Percentiles rank a stretch among this genome's conserved stretches.
These are phyloP conservation scores for Drosophila bipectinata DNA, from an alignment of 1,140 invertebrate species.

Conservation along the genomic window DNA sequence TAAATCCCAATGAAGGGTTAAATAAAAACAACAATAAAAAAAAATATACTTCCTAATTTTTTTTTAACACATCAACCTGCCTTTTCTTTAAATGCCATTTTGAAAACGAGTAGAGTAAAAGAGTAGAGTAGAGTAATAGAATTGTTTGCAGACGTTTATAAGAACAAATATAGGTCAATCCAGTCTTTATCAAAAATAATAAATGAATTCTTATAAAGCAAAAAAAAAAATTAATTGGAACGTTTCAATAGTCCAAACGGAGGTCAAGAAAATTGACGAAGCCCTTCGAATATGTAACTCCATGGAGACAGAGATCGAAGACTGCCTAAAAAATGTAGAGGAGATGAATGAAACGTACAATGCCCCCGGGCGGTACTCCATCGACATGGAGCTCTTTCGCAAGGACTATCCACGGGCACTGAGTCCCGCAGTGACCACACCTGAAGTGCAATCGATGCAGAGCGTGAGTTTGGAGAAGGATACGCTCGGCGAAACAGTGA, in stretches of 20 bases:
- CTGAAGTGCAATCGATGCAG: not conserved
- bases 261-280: slow-evolving; percentile 44
- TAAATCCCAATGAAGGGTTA: no score
- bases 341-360: slow-evolving; percentile 47
- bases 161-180: not conserved
- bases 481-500: not conserved
- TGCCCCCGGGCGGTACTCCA: slow-evolving; percentile 33
- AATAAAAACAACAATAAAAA: no score
- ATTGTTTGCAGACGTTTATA: no score
- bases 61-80: not conserved
- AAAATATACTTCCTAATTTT: no score
- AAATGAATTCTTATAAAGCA: not conserved
- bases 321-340: slow-evolving; percentile 41
- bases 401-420: not conserved
- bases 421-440: no score
- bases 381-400: slow-evolving; percentile 3
- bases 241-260: slow-evolving; percentile 9
- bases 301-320: slow-evolving; percentile 30
- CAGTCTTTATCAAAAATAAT: not conserved
- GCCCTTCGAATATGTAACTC: slow-evolving; percentile 40
- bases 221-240: slow-evolving; percentile 1
- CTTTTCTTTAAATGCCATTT: not conserved
- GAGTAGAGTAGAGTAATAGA: no score
- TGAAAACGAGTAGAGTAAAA: no score
- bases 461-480: slow-evolving; percentile 9